Evolutionary conservation across 2,888 invertebrate species (phyloP).

Genomic region (Drosophila mercatorum): DNA sequence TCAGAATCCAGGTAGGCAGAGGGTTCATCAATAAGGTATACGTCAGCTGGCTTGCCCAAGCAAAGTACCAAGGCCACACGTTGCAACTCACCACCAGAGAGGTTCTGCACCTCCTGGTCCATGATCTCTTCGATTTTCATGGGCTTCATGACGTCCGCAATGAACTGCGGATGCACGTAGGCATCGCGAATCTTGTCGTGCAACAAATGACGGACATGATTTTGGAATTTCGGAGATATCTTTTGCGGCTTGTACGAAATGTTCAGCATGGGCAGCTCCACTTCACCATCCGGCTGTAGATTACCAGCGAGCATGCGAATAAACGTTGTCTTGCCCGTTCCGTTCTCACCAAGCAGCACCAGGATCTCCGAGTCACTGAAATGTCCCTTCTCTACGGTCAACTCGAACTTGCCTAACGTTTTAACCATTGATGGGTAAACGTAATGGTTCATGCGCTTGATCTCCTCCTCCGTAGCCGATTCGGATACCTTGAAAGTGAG

Average conservation of each 20-base stretch:
- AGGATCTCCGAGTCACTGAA: constrained; percentile 99
- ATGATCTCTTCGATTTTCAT: constrained; percentile 98
- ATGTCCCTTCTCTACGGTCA: constrained; percentile 94
- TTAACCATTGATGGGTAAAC: constrained; percentile 97
- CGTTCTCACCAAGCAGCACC: constrained; percentile 98
- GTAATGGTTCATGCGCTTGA: constrained; percentile 98
- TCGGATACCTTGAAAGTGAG: constrained; percentile 99
- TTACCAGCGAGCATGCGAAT: constrained; percentile 99
- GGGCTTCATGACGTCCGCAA: constrained; percentile 99
- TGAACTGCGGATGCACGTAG: constrained; percentile 98
- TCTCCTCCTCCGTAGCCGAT: constrained; percentile 98
- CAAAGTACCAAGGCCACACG: constrained; percentile 98
- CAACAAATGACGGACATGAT: constrained; percentile 95
- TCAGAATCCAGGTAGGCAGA: constrained; percentile 99
- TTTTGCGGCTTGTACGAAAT: constrained; percentile 99
- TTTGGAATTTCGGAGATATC: constrained; percentile 98
- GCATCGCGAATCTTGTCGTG: constrained; percentile 99
- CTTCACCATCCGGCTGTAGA: constrained; percentile 92
- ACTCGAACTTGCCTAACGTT: constrained; percentile 89
- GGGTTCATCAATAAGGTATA: constrained; percentile 99
- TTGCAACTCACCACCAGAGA: constrained; percentile 99
- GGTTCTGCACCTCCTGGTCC: constrained; percentile 98
- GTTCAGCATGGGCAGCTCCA: constrained; percentile 92
- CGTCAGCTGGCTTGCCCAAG: constrained; percentile 99
- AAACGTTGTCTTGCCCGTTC: constrained; percentile 99